Evolutionary conservation across 2,888 invertebrate species (phyloP).

Genomic region (Anthophora plumipes): DNA sequence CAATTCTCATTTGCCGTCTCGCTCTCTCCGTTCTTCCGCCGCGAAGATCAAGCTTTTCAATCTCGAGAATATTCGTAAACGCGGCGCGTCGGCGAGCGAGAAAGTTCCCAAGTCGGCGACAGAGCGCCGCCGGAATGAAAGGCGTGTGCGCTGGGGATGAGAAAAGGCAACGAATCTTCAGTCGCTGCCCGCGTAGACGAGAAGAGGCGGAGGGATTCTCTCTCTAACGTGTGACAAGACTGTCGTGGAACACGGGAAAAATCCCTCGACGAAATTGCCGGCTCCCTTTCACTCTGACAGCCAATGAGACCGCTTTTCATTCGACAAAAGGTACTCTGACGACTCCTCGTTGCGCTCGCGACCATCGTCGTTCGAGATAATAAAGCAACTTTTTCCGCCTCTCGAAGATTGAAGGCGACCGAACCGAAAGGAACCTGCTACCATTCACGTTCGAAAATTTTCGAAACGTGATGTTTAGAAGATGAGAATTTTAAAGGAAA

Average conservation of each 20-base stretch:
- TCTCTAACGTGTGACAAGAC: conserved; percentile 35
- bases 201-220: neutral
- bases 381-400: conserved; percentile 28
- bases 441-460: neutral
- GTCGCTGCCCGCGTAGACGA: conserved; percentile 11
- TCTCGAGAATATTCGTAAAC: conserved; percentile 29
- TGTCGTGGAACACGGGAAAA: conserved; percentile 39
- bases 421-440: neutral
- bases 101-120: conserved; percentile 25
- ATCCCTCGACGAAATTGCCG: conserved; percentile 45
- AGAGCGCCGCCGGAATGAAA: conserved; percentile 29
- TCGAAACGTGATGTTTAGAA: neutral
- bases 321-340: conserved; percentile 35
- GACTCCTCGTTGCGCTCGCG: conserved; percentile 3
- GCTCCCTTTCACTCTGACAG: conserved; percentile 39
- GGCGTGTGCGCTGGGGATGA: conserved; percentile 6
- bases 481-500: neutral
- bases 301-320: conserved; percentile 45
- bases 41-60: conserved; percentile 27
- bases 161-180: conserved; percentile 29
- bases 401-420: conserved; percentile 18
- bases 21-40: neutral
- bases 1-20: neutral
- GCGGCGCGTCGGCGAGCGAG: neutral
- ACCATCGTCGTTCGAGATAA: conserved; percentile 32